Conservation (phyloP, 2,888 invertebrate species). For the Hermodice carunculata region DNA sequence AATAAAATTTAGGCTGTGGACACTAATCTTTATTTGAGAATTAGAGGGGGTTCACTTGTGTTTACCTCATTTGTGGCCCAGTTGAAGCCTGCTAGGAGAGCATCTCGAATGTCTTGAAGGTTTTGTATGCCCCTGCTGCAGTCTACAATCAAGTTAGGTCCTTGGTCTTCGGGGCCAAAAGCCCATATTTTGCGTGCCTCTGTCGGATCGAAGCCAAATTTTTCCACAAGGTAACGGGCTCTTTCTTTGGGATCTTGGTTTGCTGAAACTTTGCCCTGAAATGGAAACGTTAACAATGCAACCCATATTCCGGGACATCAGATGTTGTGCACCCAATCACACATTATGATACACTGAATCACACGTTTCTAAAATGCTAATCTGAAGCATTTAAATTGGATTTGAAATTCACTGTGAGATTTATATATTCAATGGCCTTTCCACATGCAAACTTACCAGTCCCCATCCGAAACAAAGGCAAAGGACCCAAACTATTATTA, state of each 20-base stretch:
- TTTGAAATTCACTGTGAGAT: too few species aligned
- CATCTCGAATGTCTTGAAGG: conserved; percentile 38
- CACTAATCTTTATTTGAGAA: neutral
- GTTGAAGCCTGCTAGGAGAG: conserved; percentile 38
- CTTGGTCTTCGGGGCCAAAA: conserved; percentile 42
- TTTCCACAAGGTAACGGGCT: conserved; percentile 32
- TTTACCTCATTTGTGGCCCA: conserved; percentile 37
- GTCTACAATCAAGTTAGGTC: conserved; percentile 42
- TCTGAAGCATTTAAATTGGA: too few species aligned
- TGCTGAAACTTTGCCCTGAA: conserved; percentile 14
- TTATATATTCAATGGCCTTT: too few species aligned
- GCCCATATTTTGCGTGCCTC: conserved; percentile 41
- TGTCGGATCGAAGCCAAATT: conserved; percentile 28
- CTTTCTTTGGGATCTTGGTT: conserved; percentile 35
- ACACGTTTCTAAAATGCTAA: too few species aligned
- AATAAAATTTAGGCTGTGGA: too few species aligned
- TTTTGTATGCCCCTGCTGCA: conserved; percentile 39
- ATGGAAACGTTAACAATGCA: too few species aligned
- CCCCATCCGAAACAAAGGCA: too few species aligned
- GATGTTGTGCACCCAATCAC: too few species aligned
- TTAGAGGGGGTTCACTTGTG: neutral
- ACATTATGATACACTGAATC: too few species aligned
- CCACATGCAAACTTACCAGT: too few species aligned
- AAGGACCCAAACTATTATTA: too few species aligned
- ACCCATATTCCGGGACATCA: too few species aligned